Base-by-base conservation (phyloP, 2,797 vertebrate species). In the Rhynchotus rufescens region DNA sequence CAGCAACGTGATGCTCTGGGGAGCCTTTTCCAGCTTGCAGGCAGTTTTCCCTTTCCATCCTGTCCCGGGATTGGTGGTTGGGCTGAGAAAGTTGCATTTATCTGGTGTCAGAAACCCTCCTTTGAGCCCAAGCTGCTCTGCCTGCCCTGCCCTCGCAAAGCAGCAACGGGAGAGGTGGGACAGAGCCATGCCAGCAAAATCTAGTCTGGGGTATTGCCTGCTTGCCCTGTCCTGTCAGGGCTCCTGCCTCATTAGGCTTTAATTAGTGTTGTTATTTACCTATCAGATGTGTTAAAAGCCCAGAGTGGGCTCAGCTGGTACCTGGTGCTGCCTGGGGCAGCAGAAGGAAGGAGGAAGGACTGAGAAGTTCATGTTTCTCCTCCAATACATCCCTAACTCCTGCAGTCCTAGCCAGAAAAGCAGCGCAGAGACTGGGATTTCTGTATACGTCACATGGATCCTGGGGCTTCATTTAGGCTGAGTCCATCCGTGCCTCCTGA, bases 131-230 rank as follows among this genome's bases (percentile, higher is more conserved):
- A 0, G 2, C 56, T 85, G 9, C n/a, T 49, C n/a, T 86, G 0
- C 0, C 82, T 86, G 74, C 36, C 56, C 20, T 69, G 49, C 90
- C 26, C 68, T 90, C 84, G 54, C 5, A 2, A 60, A n/a, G 17
- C 11, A 25, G 71, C 17, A 1, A 20, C 56, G 38, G 40, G 40
- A 40, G 40, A 40, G 40, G 40, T 40, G 67, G 88, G 89, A 26
- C 69, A 60, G 38, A 54, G 73, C 79, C 77, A 54, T 90, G 86
- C 80, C 67, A 65, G 88, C 93, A 93, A 44, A 86, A 36, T 26
- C 61, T 92, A 92, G 92, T 91, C 89, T 59, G 49, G 76, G 59
- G 92, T 86, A 60, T 93, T 95, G 83, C 89, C 85, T 95, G 79
- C 60, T 86, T 93, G 78, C 78, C 75, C 91, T 94, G 92, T 62